Evolutionary conservation across 2,888 invertebrate species (phyloP), one percentile per base, ranked within the genome.

Genomic region (Keiferia lycopersicella): DNA sequence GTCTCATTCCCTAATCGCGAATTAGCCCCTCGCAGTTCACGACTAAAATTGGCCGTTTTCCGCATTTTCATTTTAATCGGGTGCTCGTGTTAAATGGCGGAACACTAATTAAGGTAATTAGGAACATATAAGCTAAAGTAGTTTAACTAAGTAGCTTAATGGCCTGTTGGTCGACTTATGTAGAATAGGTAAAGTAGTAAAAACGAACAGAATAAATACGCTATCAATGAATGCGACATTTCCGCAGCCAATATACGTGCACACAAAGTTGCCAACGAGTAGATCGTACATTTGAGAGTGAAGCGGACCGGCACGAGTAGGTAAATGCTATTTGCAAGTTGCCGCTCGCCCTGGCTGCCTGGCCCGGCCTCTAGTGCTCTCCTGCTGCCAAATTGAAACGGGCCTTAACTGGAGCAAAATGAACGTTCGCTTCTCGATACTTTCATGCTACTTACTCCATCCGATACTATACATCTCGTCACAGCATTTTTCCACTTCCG

Each of bases 61-160:
- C 79, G 82, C 78, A 80, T 79, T 84, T 83, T 83, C 84, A 86
- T 89, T 90, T 85, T 84, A 88, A 53, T 53, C 51, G 51, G 14
- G 22, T 10, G 80, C 79, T 84, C 83, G 83, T 84, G 86, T 90
- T 90, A 85, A 84, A 88, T 76, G 84, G 73, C 77, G 81, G 84
- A 81, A 80, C 81, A 82, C 86, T 86, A 87, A 88, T 88, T 88
- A 87, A 83, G 79, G 80, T 83, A 88, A 89, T 89, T 86, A 84
- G 80, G 83, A 83, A 82, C 81, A 83, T 82, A 80, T 83, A 84
- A 85, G 79, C 76, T 76, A 71, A 74, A 74, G 75, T 10, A 10
- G 8, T 8, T 34, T 34, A 34, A 10, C 34, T 34, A 26, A 26
- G 26, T 26, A 26, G n/a, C 6, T 30, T 34, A 34, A 34, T n/a